These are phyloP conservation scores for Sinonovacula constricta DNA, from an alignment of 1,140 invertebrate genomes.

Conservation along the genomic window DNA sequence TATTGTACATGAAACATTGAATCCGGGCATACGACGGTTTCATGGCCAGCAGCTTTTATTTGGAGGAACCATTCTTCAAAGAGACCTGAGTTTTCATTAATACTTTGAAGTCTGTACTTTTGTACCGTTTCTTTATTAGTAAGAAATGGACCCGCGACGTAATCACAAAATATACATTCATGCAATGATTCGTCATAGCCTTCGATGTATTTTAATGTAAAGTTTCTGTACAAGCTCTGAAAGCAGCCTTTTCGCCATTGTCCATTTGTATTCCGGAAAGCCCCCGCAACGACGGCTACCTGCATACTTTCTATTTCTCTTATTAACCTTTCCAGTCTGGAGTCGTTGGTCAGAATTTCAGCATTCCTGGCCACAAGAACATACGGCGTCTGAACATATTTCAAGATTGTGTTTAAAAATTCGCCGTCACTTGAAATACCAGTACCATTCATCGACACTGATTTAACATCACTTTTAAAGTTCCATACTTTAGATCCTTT, in stretches of 20 bases:
- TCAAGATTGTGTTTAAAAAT: slow-evolving; percentile 59
- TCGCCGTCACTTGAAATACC: slow-evolving; percentile 14
- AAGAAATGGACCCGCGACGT: slow-evolving; percentile 69
- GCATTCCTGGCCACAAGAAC: slow-evolving; percentile 66
- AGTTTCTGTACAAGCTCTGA: slow-evolving; percentile 66
- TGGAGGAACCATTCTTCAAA: slow-evolving; percentile 72
- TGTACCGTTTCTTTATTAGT: slow-evolving; percentile 50
- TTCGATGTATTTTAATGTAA: slow-evolving; percentile 61
- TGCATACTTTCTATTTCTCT: slow-evolving; percentile 57
- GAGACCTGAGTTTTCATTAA: slow-evolving; percentile 50
- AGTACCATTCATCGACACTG: background rate
- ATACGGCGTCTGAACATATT: slow-evolving; percentile 66
- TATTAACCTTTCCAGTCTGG: slow-evolving; percentile 67
- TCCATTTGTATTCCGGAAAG: slow-evolving; percentile 63
- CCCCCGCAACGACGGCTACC: slow-evolving; percentile 62
- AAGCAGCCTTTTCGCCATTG: slow-evolving; percentile 73
- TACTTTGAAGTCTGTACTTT: slow-evolving; percentile 50
- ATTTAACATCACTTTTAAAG: background rate
- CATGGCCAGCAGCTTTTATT: slow-evolving; percentile 40
- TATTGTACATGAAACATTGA: slow-evolving; percentile 62
- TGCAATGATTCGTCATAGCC: slow-evolving; percentile 69
- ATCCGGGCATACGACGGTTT: slow-evolving; percentile 67
- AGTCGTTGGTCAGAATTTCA: slow-evolving; percentile 58
- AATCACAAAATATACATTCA: slow-evolving; percentile 76
- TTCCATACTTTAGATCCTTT: background rate